Conservation (phyloP, 2,797 vertebrate species). For the Amblyraja radiata region DNA sequence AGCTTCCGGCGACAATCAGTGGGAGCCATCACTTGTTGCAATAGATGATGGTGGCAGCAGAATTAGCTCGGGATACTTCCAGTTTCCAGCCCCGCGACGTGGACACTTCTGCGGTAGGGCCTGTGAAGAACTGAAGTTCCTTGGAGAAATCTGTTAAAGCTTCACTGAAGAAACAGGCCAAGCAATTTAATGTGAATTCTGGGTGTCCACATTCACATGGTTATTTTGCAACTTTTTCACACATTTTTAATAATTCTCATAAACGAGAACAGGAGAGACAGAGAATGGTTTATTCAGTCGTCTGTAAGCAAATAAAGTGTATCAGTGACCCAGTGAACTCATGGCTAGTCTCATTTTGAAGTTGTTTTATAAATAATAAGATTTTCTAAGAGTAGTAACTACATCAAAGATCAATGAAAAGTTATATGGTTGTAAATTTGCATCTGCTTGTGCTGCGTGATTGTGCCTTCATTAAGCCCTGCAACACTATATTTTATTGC, state of each 20-base stretch:
- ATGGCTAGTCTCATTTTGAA: neutral
- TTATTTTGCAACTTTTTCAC: neutral
- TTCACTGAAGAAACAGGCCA: neutral
- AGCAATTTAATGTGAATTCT: neutral
- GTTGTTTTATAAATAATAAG: neutral
- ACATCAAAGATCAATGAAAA: neutral
- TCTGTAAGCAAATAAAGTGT: neutral
- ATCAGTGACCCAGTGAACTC: neutral
- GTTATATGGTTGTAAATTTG: neutral
- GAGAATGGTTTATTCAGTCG: neutral
- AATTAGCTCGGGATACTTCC: too few species aligned
- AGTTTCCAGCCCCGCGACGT: too few species aligned
- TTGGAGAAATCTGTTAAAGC: neutral
- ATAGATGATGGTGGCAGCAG: too few species aligned
- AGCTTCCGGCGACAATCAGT: too few species aligned
- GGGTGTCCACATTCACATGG: neutral
- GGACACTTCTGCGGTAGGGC: too few species aligned
- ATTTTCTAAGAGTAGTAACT: neutral
- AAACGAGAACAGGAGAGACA: neutral
- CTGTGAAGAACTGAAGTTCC: neutral
- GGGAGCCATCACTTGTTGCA: too few species aligned
- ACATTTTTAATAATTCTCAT: neutral
- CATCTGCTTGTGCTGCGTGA: neutral
- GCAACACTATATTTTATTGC: neutral
- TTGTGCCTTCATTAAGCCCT: neutral